These are phyloP conservation scores for Labia minor DNA, from an alignment of 2,888 invertebrate species.

Conservation along the genomic window DNA sequence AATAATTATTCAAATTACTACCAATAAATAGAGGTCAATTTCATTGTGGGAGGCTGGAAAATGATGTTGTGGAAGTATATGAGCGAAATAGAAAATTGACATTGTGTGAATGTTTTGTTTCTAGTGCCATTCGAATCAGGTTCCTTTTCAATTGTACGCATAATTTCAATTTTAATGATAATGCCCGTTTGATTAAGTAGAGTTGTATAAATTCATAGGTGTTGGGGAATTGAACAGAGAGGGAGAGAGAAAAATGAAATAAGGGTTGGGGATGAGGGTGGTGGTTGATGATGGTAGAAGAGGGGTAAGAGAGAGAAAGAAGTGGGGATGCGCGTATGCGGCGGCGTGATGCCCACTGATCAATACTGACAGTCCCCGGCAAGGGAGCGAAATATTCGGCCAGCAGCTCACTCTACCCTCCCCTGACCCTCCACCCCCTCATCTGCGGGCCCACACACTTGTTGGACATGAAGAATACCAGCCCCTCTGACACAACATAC, in stretches of 20 bases:
- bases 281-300: not conserved
- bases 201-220: too few relatives aligned
- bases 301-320: not conserved
- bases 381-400: constrained; percentile 3
- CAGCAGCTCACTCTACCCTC: not conserved
- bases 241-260: constrained; percentile 21
- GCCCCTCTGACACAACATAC: too few relatives aligned
- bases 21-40: too few relatives aligned
- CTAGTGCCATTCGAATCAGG: too few relatives aligned
- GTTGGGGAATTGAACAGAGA: not conserved
- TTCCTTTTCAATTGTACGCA: too few relatives aligned
- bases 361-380: constrained; percentile 14
- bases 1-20: too few relatives aligned
- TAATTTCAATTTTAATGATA: too few relatives aligned
- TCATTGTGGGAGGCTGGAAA: too few relatives aligned
- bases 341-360: constrained; percentile 15
- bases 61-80: too few relatives aligned
- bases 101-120: too few relatives aligned
- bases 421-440: not conserved
- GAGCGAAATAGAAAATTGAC: too few relatives aligned
- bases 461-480: not conserved
- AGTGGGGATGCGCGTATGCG: constrained; percentile 17
- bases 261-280: not conserved
- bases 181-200: too few relatives aligned
- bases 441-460: not conserved